A percentile compares a stretch with the other conserved stretches of the same genome.
phyloP scores from a whole-genome alignment of 2,797 vertebrate genomes.

The Galaxias olidus region DNA sequence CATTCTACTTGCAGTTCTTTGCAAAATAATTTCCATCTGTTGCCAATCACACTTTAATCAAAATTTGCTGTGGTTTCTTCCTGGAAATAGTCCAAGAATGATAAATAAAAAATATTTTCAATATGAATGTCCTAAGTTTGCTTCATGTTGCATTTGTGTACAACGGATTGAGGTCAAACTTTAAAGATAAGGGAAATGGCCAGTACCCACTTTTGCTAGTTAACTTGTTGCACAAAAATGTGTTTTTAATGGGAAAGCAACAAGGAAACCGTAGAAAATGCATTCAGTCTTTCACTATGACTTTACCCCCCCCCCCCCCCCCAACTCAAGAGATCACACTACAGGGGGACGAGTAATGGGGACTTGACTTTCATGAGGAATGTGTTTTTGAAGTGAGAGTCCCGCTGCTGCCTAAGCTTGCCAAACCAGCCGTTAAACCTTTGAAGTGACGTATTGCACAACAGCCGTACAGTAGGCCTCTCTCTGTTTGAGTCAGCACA shows the following conservation, averaged over 20 bases:
- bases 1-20: no score
- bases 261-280: neutral
- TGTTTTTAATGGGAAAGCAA: no score
- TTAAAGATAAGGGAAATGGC: no score
- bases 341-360: conserved; percentile 25
- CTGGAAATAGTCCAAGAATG: no score
- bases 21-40: conserved; percentile 35
- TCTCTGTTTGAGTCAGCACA: conserved; percentile 24
- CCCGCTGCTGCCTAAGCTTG: conserved; percentile 32
- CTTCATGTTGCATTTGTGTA: no score
- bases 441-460: conserved; percentile 36
- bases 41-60: no score
- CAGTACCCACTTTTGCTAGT: no score
- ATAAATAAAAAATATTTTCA: no score
- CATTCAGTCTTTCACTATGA: neutral
- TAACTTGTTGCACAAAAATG: no score
- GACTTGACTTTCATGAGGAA: conserved; percentile 32
- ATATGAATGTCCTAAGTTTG: no score
- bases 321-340: conserved; percentile 33
- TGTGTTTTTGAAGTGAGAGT: conserved; percentile 33
- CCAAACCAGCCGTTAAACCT: conserved; percentile 38
- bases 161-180: no score
- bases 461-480: conserved; percentile 14
- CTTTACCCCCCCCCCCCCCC: neutral
- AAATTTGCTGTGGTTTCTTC: no score